phyloP scores from a whole-genome alignment of 2,797 vertebrate genomes.

The Todus mexicanus region DNA sequence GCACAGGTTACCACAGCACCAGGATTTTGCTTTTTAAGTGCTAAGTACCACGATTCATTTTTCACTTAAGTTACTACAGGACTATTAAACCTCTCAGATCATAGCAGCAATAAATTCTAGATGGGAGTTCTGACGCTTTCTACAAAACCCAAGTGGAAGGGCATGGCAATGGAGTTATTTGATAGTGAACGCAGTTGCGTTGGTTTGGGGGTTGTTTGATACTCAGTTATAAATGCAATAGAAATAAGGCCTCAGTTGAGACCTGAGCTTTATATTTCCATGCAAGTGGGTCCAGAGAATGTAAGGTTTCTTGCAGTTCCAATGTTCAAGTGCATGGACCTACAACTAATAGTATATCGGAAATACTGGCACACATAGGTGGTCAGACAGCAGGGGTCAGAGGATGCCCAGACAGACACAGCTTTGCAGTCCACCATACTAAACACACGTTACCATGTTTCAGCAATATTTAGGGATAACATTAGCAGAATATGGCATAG shows the following conservation, averaged over 20 bases:
- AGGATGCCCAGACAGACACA: neutral
- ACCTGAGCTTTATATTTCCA: neutral
- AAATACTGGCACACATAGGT: neutral
- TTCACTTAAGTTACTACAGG: neutral
- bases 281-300: neutral
- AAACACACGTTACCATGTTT: neutral
- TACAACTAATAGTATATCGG: neutral
- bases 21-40: neutral
- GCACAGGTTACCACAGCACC: neutral
- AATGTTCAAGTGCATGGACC: neutral
- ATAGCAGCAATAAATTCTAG: fast-evolving
- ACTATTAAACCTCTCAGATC: neutral
- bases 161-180: neutral
- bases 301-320: neutral
- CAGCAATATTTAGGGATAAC: neutral
- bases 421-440: neutral
- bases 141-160: neutral
- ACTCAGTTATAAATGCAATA: neutral
- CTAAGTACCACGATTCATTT: neutral
- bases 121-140: neutral
- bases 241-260: neutral
- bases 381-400: neutral
- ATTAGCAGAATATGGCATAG: fast-evolving
- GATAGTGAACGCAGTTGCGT: neutral
- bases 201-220: fast-evolving